These are phyloP conservation scores for Podarcis siculus DNA, from an alignment of 2,797 vertebrate genomes.

Conservation along the genomic window DNA sequence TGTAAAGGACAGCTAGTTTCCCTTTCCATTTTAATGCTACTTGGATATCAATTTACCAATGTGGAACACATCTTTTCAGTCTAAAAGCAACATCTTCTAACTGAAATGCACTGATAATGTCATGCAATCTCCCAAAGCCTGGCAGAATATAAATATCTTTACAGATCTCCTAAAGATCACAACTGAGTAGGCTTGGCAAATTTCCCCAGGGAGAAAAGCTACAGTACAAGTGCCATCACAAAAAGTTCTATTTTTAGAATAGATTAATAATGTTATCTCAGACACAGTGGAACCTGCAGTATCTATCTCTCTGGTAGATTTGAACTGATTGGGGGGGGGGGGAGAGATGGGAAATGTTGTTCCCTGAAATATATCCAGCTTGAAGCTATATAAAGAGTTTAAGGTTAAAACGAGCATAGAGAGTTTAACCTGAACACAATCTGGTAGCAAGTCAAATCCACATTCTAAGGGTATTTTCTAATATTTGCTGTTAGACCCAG, in stretches of 20 bases:
- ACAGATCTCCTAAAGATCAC: neutral
- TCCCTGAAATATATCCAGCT: neutral
- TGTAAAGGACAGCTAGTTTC: neutral
- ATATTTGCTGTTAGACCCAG: neutral
- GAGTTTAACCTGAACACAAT: neutral
- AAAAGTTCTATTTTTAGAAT: neutral
- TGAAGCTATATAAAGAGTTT: neutral
- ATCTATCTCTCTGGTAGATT: neutral
- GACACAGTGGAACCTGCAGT: neutral
- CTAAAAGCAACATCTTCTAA: slow-evolving; percentile 44
- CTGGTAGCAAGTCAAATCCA: neutral
- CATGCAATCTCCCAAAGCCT: neutral
- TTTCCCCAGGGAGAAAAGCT: slow-evolving; percentile 2
- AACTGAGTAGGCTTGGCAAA: neutral
- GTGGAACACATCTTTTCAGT: slow-evolving; percentile 13
- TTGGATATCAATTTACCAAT: slow-evolving; percentile 33
- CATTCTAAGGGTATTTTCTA: neutral
- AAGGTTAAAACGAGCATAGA: neutral
- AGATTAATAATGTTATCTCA: neutral
- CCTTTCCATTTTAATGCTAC: neutral
- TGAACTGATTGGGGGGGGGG: neutral
- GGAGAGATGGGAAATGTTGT: neutral
- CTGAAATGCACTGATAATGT: slow-evolving; percentile 38
- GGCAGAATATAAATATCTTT: neutral
- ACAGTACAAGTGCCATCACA: neutral